phyloP scores from a whole-genome alignment of 2,113 vertebrate species.

The Cyphomyrus discorhynchus region DNA sequence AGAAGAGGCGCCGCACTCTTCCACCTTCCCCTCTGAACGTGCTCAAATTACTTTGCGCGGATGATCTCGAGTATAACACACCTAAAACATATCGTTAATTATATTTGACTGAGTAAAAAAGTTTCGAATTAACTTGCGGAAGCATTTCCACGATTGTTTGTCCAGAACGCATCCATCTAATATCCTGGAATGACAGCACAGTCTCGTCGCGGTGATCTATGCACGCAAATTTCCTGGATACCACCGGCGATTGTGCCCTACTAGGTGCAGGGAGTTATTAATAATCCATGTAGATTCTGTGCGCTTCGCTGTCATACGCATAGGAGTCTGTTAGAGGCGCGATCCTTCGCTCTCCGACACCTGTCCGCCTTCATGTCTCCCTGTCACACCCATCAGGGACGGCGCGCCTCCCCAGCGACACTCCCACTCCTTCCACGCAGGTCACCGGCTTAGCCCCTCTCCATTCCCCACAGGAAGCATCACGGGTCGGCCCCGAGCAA shows the following conservation, averaged over 20 bases:
- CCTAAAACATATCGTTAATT: background rate
- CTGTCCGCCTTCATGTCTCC: background rate
- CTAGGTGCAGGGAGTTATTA: background rate
- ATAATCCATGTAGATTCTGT: background rate
- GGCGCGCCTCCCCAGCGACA: background rate
- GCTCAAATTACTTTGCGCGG: background rate
- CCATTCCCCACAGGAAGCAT: constrained; percentile 12
- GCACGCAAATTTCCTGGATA: background rate
- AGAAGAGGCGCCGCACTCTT: background rate
- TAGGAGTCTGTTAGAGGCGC: background rate
- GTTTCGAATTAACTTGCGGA: background rate
- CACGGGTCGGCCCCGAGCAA: background rate
- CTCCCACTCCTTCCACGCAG: constrained; percentile 4
- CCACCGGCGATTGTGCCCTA: background rate
- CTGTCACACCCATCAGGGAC: background rate
- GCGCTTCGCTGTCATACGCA: background rate
- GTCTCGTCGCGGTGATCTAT: background rate
- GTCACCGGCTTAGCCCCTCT: background rate
- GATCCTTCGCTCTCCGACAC: background rate
- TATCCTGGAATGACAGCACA: background rate
- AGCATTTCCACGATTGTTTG: background rate
- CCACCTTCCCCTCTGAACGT: background rate
- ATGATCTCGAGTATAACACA: background rate
- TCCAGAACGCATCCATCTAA: background rate
- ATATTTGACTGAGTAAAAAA: background rate